phyloP scores from a whole-genome alignment of 2,888 invertebrate species.

The Phytoseiulus persimilis region DNA sequence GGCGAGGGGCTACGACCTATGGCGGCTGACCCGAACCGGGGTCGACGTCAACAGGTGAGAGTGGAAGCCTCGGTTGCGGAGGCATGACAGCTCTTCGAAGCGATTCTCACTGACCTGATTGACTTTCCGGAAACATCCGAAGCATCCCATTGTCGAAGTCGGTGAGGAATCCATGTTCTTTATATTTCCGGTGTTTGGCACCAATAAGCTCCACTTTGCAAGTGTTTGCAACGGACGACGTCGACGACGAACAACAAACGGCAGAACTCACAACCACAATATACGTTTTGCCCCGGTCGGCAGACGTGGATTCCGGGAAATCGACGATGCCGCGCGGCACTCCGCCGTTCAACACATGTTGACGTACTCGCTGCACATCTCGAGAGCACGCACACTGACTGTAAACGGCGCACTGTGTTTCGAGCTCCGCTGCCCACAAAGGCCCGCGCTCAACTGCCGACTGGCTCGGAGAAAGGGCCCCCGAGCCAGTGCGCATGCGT shows the following conservation, averaged over 20 bases:
- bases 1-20: no score
- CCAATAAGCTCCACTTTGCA: constrained; percentile 36
- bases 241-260: background rate
- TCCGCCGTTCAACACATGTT: background rate
- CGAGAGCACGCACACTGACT: background rate
- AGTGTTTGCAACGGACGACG: background rate
- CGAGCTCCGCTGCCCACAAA: background rate
- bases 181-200: constrained; percentile 43
- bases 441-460: background rate
- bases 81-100: background rate
- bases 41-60: background rate
- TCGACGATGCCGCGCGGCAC: background rate
- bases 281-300: background rate
- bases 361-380: background rate
- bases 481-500: background rate
- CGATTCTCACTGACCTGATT: background rate
- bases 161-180: constrained; percentile 43
- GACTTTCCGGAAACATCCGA: constrained; percentile 36
- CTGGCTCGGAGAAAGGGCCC: background rate
- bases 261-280: background rate
- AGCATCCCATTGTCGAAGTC: constrained; percentile 36
- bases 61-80: background rate
- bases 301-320: background rate
- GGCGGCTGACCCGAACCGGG: background rate
- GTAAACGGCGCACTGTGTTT: background rate